A percentile compares a stretch with the other conserved stretches of the same genome.
phyloP scores from a whole-genome alignment of 2,888 invertebrate species.

The Kryphioiulus occultus region DNA sequence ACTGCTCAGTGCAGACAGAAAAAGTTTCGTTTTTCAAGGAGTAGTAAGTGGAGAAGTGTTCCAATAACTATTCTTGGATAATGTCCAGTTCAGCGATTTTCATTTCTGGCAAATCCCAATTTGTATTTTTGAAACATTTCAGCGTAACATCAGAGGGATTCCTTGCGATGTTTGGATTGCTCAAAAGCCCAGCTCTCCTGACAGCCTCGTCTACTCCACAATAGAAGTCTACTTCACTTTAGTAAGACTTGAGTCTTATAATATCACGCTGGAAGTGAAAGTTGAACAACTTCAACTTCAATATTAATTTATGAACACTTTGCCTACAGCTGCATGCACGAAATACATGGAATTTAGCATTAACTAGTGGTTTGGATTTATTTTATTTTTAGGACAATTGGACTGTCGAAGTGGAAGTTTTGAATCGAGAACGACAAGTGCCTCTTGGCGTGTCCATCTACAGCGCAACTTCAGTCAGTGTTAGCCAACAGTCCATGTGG shows the following conservation, averaged over 20 bases:
- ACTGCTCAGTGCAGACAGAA: constrained; percentile 54
- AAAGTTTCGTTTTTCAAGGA: constrained; percentile 56
- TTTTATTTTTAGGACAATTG: constrained; percentile 55
- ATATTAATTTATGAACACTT: background rate
- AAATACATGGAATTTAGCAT: too few relatives aligned
- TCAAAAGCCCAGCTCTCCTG: constrained; percentile 48
- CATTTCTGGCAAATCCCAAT: background rate
- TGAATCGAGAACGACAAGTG: constrained; percentile 57
- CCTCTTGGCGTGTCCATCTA: constrained; percentile 57
- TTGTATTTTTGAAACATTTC: constrained; percentile 34
- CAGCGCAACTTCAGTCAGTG: constrained; percentile 55
- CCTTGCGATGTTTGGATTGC: constrained; percentile 58
- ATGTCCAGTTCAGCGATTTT: too few relatives aligned
- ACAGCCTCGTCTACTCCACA: constrained; percentile 37
- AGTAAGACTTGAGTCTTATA: background rate
- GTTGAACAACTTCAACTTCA: background rate
- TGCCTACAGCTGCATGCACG: too few relatives aligned
- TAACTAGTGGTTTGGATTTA: too few relatives aligned
- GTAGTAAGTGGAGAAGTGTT: constrained; percentile 53
- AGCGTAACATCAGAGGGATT: constrained; percentile 57
- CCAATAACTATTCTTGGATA: background rate
- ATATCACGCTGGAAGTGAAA: background rate
- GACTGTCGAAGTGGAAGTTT: constrained; percentile 58
- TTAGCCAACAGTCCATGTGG: background rate
- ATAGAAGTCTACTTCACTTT: constrained; percentile 52